phyloP scores from a whole-genome alignment of 2,888 invertebrate species.

The Archips crataeganus region DNA sequence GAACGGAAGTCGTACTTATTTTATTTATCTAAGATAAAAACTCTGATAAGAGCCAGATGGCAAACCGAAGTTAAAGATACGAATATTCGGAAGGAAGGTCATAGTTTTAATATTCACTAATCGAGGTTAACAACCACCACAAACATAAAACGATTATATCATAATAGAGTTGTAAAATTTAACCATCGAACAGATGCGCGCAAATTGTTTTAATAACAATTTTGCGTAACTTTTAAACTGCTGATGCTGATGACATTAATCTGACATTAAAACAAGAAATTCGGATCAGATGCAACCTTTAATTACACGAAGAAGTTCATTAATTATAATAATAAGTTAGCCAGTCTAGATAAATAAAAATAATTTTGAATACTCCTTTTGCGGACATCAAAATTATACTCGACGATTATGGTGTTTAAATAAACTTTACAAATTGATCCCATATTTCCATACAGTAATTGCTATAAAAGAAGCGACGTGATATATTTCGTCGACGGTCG shows the following conservation, averaged over 20 bases:
- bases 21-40: constrained; percentile 9
- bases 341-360: constrained; percentile 15
- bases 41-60: constrained; percentile 18
- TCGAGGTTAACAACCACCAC: constrained; percentile 37
- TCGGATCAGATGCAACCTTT: background rate
- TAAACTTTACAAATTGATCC: constrained; percentile 34
- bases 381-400: background rate
- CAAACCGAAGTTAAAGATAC: constrained; percentile 9
- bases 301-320: background rate
- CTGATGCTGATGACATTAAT: background rate
- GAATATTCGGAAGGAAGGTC: constrained; percentile 36
- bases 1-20: constrained; percentile 2
- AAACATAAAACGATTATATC: constrained; percentile 9
- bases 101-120: constrained; percentile 20
- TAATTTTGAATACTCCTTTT: constrained; percentile 11
- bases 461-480: constrained; percentile 50
- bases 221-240: constrained; percentile 9
- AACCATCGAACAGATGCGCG: constrained; percentile 19
- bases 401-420: constrained; percentile 7
- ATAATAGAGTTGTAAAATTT: constrained; percentile 33
- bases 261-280: constrained; percentile 9
- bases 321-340: constrained; percentile 15
- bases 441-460: constrained; percentile 45
- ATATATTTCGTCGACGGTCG: constrained; percentile 54
- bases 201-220: constrained; percentile 15